These are phyloP conservation scores for Lissocephala sabroskyi DNA, from an alignment of 2,888 invertebrate species.

Conservation along the genomic window DNA sequence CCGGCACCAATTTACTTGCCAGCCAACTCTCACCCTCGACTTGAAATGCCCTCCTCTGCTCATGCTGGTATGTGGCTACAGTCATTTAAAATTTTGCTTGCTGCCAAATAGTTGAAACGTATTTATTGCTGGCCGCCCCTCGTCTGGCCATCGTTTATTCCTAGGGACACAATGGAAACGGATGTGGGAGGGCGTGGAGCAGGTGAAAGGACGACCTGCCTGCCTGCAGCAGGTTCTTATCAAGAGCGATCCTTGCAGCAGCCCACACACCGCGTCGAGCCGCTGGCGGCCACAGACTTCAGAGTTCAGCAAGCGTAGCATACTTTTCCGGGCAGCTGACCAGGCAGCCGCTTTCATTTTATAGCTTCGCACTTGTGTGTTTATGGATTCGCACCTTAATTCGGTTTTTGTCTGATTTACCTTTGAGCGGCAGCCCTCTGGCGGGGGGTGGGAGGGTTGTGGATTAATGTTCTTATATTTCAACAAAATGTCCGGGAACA, in stretches of 20 bases:
- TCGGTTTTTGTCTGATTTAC: slow-evolving; percentile 53
- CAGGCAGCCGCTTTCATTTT: slow-evolving; percentile 47
- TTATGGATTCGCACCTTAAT: slow-evolving; percentile 66
- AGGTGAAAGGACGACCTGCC: too few relatives aligned
- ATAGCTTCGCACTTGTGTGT: slow-evolving; percentile 64
- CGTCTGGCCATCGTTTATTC: slow-evolving; percentile 14
- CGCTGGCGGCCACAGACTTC: slow-evolving; percentile 23
- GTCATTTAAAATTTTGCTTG: slow-evolving; percentile 52
- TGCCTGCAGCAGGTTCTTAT: slow-evolving; percentile 10
- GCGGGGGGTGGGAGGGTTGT: slow-evolving; percentile 19
- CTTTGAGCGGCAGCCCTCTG: not conserved
- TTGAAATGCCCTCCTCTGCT: too few relatives aligned
- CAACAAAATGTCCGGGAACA: slow-evolving; percentile 64
- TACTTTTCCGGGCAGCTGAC: slow-evolving; percentile 23
- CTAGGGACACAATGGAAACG: slow-evolving; percentile 4
- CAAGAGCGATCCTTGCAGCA: slow-evolving; percentile 35
- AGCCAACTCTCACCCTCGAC: not conserved
- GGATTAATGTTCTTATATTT: slow-evolving; percentile 71
- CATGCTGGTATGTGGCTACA: slow-evolving; percentile 11
- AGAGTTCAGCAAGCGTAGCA: slow-evolving; percentile 10
- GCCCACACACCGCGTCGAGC: slow-evolving; percentile 53
- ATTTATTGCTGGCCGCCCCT: slow-evolving; percentile 42
- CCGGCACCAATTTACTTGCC: slow-evolving; percentile 7
- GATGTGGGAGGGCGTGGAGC: too few relatives aligned
- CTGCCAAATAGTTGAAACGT: slow-evolving; percentile 62